Conservation (phyloP, 2,113 vertebrate species). For the Synchiropus splendidus region DNA sequence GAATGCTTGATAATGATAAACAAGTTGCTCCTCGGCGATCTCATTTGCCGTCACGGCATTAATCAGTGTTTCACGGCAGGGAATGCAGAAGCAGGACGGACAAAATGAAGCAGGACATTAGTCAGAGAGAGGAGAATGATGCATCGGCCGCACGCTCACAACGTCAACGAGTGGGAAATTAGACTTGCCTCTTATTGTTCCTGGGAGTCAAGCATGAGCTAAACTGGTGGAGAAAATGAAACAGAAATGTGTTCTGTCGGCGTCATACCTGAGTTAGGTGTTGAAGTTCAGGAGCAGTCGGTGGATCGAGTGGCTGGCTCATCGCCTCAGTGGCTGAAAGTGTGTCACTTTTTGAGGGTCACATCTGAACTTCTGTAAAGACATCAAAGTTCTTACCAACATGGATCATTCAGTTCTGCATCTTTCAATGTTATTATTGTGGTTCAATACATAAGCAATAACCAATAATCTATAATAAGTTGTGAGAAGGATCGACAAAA, state of each 20-base stretch:
- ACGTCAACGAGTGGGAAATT: conserved; percentile 45
- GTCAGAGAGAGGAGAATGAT: conserved; percentile 58
- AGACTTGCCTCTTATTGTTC: conserved; percentile 38
- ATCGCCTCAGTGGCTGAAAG: too few relatives aligned
- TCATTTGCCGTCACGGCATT: conserved; percentile 62
- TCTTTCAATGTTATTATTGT: too few relatives aligned
- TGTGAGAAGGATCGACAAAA: too few relatives aligned
- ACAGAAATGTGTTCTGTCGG: background rate
- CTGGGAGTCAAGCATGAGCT: conserved; percentile 11
- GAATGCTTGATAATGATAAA: conserved; percentile 57
- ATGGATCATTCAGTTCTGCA: too few relatives aligned
- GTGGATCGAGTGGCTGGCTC: too few relatives aligned
- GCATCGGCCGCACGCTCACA: conserved; percentile 45
- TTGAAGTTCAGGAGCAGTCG: too few relatives aligned
- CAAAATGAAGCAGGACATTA: conserved; percentile 57
- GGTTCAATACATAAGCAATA: too few relatives aligned
- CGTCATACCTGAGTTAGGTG: too few relatives aligned
- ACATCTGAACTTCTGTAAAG: too few relatives aligned
- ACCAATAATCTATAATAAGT: too few relatives aligned
- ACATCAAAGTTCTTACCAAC: too few relatives aligned
- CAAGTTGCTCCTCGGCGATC: conserved; percentile 55
- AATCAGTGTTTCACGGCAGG: conserved; percentile 56
- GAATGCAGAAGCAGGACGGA: conserved; percentile 46
- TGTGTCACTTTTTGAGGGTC: too few relatives aligned
- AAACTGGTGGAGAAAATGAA: conserved; percentile 1